These are phyloP conservation scores for Allacma fusca DNA, from an alignment of 2,888 invertebrate genomes.

Conservation along the genomic window DNA sequence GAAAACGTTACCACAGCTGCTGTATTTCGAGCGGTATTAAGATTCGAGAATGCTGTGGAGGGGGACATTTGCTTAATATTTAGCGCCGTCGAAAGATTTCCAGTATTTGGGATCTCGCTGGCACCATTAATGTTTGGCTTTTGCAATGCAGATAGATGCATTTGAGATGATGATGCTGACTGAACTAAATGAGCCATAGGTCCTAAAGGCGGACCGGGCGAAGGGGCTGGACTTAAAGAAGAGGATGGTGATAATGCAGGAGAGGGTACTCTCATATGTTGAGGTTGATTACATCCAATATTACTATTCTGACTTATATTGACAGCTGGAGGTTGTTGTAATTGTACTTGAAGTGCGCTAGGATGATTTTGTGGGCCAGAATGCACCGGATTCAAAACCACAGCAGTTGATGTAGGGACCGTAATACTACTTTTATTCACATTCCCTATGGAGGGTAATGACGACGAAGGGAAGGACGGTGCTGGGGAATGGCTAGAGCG, in stretches of 20 bases:
- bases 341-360: conserved; percentile 61
- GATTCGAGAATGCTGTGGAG: background rate
- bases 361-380: conserved; percentile 61
- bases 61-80: conserved; percentile 1
- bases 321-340: conserved; percentile 63
- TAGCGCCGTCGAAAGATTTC: conserved; percentile 4
- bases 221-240: conserved; percentile 25
- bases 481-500: conserved; percentile 62
- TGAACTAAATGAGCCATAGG: conserved; percentile 25
- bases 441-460: background rate
- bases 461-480: conserved; percentile 35
- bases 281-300: background rate
- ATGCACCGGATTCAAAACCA: conserved; percentile 67
- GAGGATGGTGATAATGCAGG: conserved; percentile 27
- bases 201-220: conserved; percentile 17
- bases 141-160: background rate
- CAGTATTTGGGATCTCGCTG: background rate
- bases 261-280: conserved; percentile 23
- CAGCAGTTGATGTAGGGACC: conserved; percentile 7
- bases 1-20: background rate
- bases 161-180: background rate
- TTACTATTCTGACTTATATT: conserved; percentile 46
- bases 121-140: conserved; percentile 17
- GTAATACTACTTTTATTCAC: conserved; percentile 18
- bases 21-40: background rate